A percentile compares a stretch with the other conserved stretches of the same genome.
These are phyloP conservation scores for Diaphora mendica DNA, from an alignment of 2,888 invertebrate species.

Conservation along the genomic window DNA sequence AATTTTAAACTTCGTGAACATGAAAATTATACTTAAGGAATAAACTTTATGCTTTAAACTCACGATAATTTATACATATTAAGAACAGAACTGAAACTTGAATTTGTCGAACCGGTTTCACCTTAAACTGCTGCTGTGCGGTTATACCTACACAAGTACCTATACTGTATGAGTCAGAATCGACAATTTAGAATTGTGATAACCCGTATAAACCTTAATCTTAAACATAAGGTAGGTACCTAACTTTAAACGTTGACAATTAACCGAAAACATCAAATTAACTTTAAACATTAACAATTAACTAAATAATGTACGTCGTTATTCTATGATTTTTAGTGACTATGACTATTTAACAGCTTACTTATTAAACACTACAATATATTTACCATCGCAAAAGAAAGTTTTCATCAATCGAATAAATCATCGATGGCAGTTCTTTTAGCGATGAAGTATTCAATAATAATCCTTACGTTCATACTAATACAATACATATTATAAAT, in stretches of 20 bases:
- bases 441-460: neutral
- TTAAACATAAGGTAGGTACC: neutral
- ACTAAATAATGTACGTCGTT: no score
- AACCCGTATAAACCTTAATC: neutral
- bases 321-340: no score
- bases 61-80: constrained; percentile 11
- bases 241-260: neutral
- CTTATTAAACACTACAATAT: no score
- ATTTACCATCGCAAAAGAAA: neutral
- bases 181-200: neutral
- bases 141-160: neutral
- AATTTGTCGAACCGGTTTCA: constrained; percentile 12
- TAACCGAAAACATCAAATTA: no score
- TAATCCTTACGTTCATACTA: no score
- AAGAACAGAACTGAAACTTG: constrained; percentile 13
- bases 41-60: constrained; percentile 2
- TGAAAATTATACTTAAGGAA: constrained; percentile 1
- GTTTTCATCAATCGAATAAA: neutral
- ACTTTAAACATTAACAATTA: neutral
- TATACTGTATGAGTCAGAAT: constrained; percentile 9
- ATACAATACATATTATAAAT: no score
- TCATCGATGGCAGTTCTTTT: no score
- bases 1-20: neutral
- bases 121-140: neutral
- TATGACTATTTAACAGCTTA: no score